Percentiles rank a stretch among this genome's conserved stretches.
These are phyloP conservation scores for Eupithecia inturbata DNA, from an alignment of 2,888 invertebrate species.

Conservation along the genomic window DNA sequence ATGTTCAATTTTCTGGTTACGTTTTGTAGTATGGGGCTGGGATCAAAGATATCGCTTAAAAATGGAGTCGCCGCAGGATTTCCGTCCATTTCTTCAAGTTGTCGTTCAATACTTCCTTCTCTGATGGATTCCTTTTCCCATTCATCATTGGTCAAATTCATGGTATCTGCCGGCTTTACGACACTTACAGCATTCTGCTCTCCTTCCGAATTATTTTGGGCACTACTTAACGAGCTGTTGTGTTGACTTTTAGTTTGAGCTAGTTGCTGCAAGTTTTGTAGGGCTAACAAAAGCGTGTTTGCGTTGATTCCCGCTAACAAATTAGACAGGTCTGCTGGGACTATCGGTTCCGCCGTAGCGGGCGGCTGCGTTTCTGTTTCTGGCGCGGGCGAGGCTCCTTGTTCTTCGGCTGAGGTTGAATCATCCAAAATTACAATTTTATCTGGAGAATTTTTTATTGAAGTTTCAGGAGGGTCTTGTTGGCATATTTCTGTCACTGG, in stretches of 20 bases:
- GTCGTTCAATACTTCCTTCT: slow-evolving; percentile 73
- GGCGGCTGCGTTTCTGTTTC: slow-evolving; percentile 1
- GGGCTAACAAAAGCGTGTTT: slow-evolving; percentile 70
- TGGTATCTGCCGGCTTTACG: slow-evolving; percentile 61
- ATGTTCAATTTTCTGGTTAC: slow-evolving; percentile 66
- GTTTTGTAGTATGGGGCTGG: slow-evolving; percentile 69
- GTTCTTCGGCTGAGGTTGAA: slow-evolving; percentile 24
- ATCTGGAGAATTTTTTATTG: slow-evolving; percentile 14
- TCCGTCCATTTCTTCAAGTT: slow-evolving; percentile 70
- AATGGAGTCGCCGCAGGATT: slow-evolving; percentile 74
- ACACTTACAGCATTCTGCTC: slow-evolving; percentile 41
- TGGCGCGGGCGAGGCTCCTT: slow-evolving; percentile 20
- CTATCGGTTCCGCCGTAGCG: slow-evolving; percentile 28
- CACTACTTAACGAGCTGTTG: slow-evolving; percentile 41
- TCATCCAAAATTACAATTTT: slow-evolving; percentile 27
- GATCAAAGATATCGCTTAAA: slow-evolving; percentile 80
- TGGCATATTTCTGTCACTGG: slow-evolving; percentile 36
- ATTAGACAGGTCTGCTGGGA: slow-evolving; percentile 64
- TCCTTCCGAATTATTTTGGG: slow-evolving; percentile 40
- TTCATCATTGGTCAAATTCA: slow-evolving; percentile 77
- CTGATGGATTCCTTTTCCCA: slow-evolving; percentile 75
- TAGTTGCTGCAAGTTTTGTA: slow-evolving; percentile 76
- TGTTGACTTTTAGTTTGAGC: slow-evolving; percentile 56
- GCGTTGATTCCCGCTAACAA: slow-evolving; percentile 74
- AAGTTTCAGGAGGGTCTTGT: slow-evolving; percentile 13